phyloP scores from a whole-genome alignment of 2,113 vertebrate genomes.

The Callocephalon fimbriatum region DNA sequence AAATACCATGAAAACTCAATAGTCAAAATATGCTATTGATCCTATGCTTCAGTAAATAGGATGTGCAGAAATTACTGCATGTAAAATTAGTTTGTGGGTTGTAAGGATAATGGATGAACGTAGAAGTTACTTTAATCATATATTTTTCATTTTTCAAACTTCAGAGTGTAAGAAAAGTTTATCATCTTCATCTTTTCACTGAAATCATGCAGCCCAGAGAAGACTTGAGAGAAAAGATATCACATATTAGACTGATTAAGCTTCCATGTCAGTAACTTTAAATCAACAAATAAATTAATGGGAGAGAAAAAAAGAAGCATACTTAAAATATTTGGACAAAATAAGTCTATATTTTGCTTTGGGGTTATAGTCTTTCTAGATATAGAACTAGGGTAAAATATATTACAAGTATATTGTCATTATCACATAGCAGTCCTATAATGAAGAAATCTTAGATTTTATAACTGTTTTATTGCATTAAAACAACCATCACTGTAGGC shows the following conservation, averaged over 20 bases:
- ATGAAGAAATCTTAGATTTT: background rate
- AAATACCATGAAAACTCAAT: background rate
- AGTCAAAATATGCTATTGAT: background rate
- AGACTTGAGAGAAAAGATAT: background rate
- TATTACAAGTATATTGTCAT: background rate
- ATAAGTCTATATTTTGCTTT: background rate
- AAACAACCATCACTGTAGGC: background rate
- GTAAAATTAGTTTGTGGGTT: background rate
- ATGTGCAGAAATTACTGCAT: background rate
- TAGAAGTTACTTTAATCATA: background rate
- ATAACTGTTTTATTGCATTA: background rate
- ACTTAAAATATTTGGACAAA: background rate
- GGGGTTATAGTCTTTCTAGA: background rate
- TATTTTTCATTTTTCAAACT: slow-evolving; percentile 15
- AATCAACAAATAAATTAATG: slow-evolving; percentile 20
- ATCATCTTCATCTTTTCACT: background rate
- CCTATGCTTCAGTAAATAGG: background rate
- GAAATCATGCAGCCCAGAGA: background rate
- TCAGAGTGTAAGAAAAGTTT: background rate
- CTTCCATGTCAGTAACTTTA: slow-evolving; percentile 13
- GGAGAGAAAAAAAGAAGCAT: background rate
- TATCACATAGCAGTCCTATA: background rate
- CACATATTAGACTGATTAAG: background rate
- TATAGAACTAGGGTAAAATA: background rate
- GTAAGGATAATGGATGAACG: background rate